A percentile compares a stretch with the other conserved stretches of the same genome.
These are phyloP conservation scores for Zophobas atratus DNA, from an alignment of 1,140 invertebrate genomes.

Conservation along the genomic window DNA sequence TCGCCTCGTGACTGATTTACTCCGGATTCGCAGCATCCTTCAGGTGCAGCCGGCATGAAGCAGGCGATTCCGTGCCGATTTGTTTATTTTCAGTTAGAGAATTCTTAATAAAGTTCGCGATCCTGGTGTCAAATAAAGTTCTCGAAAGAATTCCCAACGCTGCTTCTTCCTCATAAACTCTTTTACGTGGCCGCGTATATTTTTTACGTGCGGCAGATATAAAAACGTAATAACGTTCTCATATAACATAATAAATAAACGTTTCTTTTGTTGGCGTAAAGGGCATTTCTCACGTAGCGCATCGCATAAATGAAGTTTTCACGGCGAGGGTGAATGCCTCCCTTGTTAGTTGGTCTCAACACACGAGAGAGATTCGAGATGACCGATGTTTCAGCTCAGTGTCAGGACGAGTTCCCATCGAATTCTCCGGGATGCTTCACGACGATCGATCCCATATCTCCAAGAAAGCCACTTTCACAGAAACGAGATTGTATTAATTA, in stretches of 20 bases:
- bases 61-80: slow-evolving; percentile 26
- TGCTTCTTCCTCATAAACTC: slow-evolving; percentile 44
- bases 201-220: slow-evolving; percentile 47
- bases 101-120: slow-evolving; percentile 41
- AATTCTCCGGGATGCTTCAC: background rate
- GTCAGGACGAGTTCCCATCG: slow-evolving; percentile 12
- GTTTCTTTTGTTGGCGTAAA: slow-evolving; percentile 48
- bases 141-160: slow-evolving; percentile 34
- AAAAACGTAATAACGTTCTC: slow-evolving; percentile 50
- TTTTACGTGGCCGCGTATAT: slow-evolving; percentile 47
- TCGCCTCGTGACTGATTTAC: too few species aligned
- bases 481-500: too few species aligned
- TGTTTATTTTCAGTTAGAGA: slow-evolving; percentile 41
- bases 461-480: too few species aligned
- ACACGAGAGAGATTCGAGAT: slow-evolving; percentile 46
- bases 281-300: slow-evolving; percentile 48
- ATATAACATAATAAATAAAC: slow-evolving; percentile 46
- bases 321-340: slow-evolving; percentile 47
- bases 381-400: slow-evolving; percentile 45
- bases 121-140: slow-evolving; percentile 34
- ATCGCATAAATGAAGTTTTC: slow-evolving; percentile 51
- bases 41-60: slow-evolving; percentile 3
- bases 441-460: slow-evolving; percentile 5
- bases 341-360: slow-evolving; percentile 40
- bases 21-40: background rate